Evolutionary conservation across 2,797 vertebrate species (phyloP), one percentile per base, ranked within the genome.

Genomic region (Crenichthys baileyi): DNA sequence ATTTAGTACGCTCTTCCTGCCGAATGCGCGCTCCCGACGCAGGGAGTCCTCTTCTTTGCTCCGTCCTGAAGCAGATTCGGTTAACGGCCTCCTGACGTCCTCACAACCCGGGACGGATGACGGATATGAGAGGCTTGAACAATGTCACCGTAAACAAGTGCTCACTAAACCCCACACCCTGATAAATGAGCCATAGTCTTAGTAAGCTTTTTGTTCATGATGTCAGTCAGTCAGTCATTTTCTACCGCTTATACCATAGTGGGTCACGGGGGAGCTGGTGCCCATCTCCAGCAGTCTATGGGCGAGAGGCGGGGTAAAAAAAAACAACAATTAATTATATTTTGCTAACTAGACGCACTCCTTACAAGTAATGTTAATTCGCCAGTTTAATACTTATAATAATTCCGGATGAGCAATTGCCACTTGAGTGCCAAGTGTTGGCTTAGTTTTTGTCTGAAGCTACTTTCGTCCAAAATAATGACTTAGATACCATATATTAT

Each of bases 41-140:
- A 36, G 36, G 36, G 36, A 36, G 36, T 46, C 44, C 61, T 65
- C 61, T 18, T 55, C 61, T 65, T 22, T 7, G 7, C 29, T 55
- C 39, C 20, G 60, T 20, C 48, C 18, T 29, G 15, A 7, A 46
- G 36, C 8, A 9, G 26, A 65, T 20, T 36, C 29, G 9, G 31
- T 22, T 0, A 3, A 4, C 1, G 3, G 7, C 26, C 46, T 20
- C 7, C 68, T 93, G 93, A 93, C 91, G 90, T 84, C 56, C 26
- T 8, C 41, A 0, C 41, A n/a, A 4, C 68, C 13, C 20, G 20
- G 26, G 26, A 8, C 1, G 61, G 91, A 20, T 65, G 75, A 1
- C n/a, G 15, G 44, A 22, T 4, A 18, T 0, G 1, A 67, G 58
- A 44, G 89, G 85, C n/a, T 22, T 84, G 74, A 74, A 79, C 44